Percentiles rank a stretch among this genome's conserved stretches.
Evolutionary conservation across 2,113 vertebrate species (phyloP).

Genomic region (Telmatochromis sp.): DNA sequence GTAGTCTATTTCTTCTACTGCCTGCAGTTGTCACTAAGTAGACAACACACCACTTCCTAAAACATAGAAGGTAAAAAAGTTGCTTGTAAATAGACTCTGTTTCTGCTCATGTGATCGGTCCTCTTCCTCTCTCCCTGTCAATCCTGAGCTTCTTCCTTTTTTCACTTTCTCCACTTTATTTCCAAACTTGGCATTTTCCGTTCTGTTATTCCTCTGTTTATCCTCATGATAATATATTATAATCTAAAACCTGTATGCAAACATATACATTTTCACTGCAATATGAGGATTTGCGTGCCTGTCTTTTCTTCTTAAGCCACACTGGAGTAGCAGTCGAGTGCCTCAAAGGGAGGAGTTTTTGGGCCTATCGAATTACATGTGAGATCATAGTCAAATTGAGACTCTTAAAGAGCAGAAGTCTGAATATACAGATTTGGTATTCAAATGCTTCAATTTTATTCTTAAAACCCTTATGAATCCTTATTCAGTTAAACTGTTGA

Average conservation of each 20-base stretch:
- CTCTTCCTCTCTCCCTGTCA: background rate
- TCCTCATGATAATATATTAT: accelerated
- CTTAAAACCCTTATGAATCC: background rate
- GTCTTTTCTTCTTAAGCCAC: background rate
- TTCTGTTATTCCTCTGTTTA: background rate
- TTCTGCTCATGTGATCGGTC: background rate
- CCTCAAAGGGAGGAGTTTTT: background rate
- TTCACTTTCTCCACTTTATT: background rate
- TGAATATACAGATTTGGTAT: background rate
- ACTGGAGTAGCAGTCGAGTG: background rate
- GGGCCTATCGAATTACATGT: background rate
- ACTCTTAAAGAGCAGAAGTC: background rate
- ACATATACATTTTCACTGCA: background rate
- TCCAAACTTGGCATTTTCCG: background rate
- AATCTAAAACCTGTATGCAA: background rate
- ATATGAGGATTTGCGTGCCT: background rate
- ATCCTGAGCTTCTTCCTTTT: background rate
- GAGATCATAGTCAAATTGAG: background rate
- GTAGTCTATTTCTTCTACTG: background rate
- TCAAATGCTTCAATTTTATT: background rate
- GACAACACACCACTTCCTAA: background rate
- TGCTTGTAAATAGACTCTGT: background rate
- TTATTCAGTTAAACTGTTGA: background rate
- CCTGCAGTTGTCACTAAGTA: background rate
- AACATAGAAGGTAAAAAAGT: background rate